Evolutionary conservation across 2,113 vertebrate species (phyloP).

Genomic region (Lophotis ruficrista): DNA sequence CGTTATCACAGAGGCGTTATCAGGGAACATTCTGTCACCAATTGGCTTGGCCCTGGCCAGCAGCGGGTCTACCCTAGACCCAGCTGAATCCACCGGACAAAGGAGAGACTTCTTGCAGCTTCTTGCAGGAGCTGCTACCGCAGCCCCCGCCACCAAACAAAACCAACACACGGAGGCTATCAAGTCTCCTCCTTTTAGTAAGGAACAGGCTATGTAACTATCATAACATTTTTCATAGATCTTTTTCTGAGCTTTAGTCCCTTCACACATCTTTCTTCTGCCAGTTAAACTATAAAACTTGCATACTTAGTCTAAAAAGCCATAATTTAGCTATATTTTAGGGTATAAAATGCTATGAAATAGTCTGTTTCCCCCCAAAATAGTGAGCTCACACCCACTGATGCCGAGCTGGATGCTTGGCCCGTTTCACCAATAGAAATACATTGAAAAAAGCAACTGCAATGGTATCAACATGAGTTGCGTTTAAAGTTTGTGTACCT

Average conservation of each 20-base stretch:
- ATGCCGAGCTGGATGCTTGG: background rate
- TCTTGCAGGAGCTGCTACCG: no score
- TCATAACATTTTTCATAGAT: background rate
- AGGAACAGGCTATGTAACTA: background rate
- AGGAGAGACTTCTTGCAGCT: no score
- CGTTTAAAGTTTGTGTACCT: background rate
- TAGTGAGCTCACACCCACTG: background rate
- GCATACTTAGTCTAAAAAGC: background rate
- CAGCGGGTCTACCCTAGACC: no score
- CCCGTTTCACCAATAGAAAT: background rate
- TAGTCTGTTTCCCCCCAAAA: background rate
- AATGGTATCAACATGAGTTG: no score
- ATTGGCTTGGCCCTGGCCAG: no score
- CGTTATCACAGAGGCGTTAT: no score
- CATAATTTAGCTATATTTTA: background rate
- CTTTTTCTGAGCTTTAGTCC: background rate
- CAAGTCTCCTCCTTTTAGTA: background rate
- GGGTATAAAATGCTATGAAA: background rate
- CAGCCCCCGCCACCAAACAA: no score
- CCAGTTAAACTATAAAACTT: background rate
- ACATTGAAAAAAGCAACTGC: accelerated
- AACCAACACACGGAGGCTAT: no score
- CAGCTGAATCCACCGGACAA: no score
- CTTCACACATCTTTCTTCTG: background rate
- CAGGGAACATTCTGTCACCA: no score